A percentile compares a stretch with the other conserved stretches of the same genome.
Evolutionary conservation across 2,888 invertebrate species (phyloP).

Genomic region (Drosophila pseudotalamancana): DNA sequence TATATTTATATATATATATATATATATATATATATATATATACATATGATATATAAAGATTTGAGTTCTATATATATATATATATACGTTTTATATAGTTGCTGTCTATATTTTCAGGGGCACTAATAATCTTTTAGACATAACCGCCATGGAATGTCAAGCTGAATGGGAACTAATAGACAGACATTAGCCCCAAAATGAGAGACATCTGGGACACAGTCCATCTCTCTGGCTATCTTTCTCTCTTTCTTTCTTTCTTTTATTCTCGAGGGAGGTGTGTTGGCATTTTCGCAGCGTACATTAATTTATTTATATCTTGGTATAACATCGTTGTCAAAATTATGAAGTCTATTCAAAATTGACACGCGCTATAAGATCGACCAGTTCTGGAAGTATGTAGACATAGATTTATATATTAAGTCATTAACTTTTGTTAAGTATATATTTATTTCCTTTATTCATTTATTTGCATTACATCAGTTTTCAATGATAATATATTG

Average conservation of each 20-base stretch:
- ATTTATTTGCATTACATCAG: no score
- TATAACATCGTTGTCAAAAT: constrained; percentile 53
- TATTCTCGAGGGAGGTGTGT: not conserved
- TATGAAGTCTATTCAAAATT: constrained; percentile 20
- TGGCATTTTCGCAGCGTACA: constrained; percentile 28
- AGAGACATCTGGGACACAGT: constrained; percentile 41
- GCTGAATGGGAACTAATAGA: constrained; percentile 55
- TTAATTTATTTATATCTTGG: constrained; percentile 62
- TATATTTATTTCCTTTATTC: no score
- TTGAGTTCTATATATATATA: not conserved
- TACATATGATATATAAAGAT: constrained; percentile 9
- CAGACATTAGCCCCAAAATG: constrained; percentile 38
- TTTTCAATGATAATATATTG: no score
- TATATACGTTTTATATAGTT: constrained; percentile 11
- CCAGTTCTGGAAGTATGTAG: not conserved
- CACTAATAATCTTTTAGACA: constrained; percentile 37
- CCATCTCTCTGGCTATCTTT: not conserved
- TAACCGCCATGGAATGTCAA: constrained; percentile 65
- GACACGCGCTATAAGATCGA: constrained; percentile 37
- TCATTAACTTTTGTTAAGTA: no score
- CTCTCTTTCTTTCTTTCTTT: not conserved
- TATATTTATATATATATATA: constrained; percentile 2
- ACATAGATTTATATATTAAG: no score
- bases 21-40: constrained; percentile 1
- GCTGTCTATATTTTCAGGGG: constrained; percentile 46